Evolutionary conservation across 2,113 vertebrate species (phyloP).

Genomic region (Nanorana parkeri): DNA sequence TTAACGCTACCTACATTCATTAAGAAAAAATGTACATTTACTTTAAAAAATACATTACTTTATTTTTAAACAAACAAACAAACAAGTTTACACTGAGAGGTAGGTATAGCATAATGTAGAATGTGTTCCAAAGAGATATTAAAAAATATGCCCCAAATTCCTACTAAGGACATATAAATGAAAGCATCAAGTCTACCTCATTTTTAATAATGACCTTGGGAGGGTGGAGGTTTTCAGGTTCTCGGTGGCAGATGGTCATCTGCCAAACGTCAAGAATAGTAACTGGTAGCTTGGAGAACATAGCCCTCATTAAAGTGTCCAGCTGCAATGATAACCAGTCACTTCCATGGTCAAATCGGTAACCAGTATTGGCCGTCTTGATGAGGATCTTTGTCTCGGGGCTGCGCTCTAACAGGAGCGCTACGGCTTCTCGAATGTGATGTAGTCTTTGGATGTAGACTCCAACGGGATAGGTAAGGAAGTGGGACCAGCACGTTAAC

Average conservation of each 20-base stretch:
- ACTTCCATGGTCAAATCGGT: constrained; percentile 55
- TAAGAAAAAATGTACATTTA: no score
- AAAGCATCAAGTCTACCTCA: constrained; percentile 57
- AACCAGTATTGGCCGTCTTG: constrained; percentile 62
- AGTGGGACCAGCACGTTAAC: constrained; percentile 59
- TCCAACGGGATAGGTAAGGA: constrained; percentile 58
- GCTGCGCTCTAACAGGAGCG: constrained; percentile 49
- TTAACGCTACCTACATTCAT: no score
- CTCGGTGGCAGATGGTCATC: constrained; percentile 60
- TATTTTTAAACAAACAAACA: no score
- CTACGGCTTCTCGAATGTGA: constrained; percentile 52
- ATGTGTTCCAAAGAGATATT: no score
- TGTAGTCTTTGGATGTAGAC: constrained; percentile 44
- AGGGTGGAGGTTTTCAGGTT: constrained; percentile 56
- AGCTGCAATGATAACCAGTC: constrained; percentile 61
- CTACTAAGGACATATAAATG: constrained; percentile 55
- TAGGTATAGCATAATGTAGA: no score
- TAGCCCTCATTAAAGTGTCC: constrained; percentile 58
- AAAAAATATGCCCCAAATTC: no score
- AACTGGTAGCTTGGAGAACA: constrained; percentile 56
- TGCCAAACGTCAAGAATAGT: constrained; percentile 63
- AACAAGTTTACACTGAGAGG: no score
- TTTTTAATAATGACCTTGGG: constrained; percentile 41
- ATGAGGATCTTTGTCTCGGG: constrained; percentile 57
- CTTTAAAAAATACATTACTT: no score